These are phyloP conservation scores for Aporophyla nigra DNA, from an alignment of 2,888 invertebrate genomes.

Conservation along the genomic window DNA sequence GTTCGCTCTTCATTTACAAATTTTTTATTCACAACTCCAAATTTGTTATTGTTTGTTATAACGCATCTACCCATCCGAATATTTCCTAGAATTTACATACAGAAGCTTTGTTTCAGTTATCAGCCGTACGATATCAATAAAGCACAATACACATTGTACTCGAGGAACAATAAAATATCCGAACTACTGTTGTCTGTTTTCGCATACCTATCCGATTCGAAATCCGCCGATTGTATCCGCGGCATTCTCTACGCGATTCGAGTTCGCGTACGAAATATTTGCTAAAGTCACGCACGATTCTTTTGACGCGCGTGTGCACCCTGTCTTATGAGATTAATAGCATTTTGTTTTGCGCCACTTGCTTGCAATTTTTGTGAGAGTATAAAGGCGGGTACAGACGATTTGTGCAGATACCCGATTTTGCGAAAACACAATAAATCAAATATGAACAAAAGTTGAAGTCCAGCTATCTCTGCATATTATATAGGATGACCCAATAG, in stretches of 20 bases:
- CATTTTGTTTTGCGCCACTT: conserved; percentile 16
- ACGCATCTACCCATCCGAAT: background rate
- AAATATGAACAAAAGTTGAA: too few species aligned
- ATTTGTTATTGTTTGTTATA: too few species aligned
- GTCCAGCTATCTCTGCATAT: background rate
- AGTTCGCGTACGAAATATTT: conserved; percentile 31
- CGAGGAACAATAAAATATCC: conserved; percentile 49
- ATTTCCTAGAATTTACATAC: background rate
- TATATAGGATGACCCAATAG: background rate
- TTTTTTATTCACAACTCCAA: too few species aligned
- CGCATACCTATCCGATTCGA: conserved; percentile 40
- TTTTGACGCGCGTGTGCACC: conserved; percentile 58
- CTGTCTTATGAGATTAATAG: conserved; percentile 68
- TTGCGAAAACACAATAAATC: too few species aligned
- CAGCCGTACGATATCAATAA: background rate
- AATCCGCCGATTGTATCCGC: conserved; percentile 44
- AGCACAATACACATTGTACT: conserved; percentile 21
- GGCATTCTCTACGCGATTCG: background rate
- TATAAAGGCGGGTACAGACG: background rate
- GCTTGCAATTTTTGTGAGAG: conserved; percentile 13
- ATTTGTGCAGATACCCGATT: background rate
- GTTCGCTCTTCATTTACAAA: background rate
- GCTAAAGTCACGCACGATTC: conserved; percentile 59
- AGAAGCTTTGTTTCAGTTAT: conserved; percentile 7
- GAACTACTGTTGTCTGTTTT: conserved; percentile 39